Conservation (phyloP, 2,888 invertebrate species). For the Tipula helvola region DNA sequence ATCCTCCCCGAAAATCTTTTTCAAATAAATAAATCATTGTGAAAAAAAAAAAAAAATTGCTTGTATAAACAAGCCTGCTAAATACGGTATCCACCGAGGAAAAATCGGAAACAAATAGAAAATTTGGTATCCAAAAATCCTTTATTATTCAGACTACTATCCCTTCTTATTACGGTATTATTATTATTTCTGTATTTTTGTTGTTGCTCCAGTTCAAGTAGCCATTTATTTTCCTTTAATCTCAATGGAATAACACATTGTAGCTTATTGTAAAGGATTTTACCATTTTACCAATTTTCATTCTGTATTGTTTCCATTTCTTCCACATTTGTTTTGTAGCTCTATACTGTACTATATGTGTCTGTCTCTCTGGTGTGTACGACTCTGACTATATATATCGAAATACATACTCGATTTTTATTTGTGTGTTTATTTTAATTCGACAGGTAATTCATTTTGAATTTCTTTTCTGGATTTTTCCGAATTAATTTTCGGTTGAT, state of each 20-base stretch:
- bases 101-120: neutral
- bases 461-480: neutral
- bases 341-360: neutral
- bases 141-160: neutral
- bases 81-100: neutral
- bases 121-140: neutral
- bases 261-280: neutral
- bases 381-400: neutral
- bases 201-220: neutral
- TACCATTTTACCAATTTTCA: neutral
- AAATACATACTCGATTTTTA: neutral
- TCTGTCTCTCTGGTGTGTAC: neutral
- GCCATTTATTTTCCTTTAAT: neutral
- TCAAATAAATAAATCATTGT: neutral
- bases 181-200: neutral
- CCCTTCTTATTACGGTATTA: neutral
- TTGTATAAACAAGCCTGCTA: neutral
- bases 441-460: conserved; percentile 4
- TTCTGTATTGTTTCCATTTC: neutral
- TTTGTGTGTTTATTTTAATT: neutral
- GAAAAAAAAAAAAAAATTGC: neutral
- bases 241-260: neutral
- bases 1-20: neutral
- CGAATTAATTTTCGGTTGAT: neutral
- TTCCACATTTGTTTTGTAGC: neutral